phyloP scores from a whole-genome alignment of 2,113 vertebrate species.

The Halcyon malimbica region DNA sequence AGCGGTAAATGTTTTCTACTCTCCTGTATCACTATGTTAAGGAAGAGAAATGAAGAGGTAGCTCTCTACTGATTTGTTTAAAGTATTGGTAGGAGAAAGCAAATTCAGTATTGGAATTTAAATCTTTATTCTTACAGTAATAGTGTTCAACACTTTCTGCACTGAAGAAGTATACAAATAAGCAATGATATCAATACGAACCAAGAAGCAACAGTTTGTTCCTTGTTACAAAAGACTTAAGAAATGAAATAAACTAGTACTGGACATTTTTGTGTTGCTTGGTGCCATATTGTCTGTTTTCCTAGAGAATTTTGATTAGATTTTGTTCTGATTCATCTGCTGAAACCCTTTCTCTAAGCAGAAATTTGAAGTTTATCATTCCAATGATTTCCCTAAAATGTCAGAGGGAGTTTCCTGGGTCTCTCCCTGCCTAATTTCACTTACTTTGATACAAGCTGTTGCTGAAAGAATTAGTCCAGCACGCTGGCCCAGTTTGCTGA shows the following conservation, averaged over 20 bases:
- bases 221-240: neutral
- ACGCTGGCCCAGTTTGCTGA: neutral
- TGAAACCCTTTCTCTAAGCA: neutral
- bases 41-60: fast-evolving
- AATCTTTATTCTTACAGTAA: neutral
- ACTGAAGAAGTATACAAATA: neutral
- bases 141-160: neutral
- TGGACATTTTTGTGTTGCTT: neutral
- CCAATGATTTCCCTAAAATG: neutral
- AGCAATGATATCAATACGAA: neutral
- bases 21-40: neutral
- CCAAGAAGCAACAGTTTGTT: neutral
- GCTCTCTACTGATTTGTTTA: neutral
- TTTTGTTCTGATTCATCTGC: neutral
- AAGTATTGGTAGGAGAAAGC: fast-evolving
- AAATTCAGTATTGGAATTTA: neutral
- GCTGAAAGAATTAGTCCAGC: neutral
- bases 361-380: neutral
- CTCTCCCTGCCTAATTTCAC: neutral
- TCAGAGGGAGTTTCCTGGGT: neutral
- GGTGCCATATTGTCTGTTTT: fast-evolving
- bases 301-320: neutral
- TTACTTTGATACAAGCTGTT: neutral
- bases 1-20: neutral
- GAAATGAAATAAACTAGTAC: neutral